A percentile compares a stretch with the other conserved stretches of the same genome.
These are phyloP conservation scores for Hemicordylus capensis DNA, from an alignment of 2,113 vertebrate genomes.

Conservation along the genomic window DNA sequence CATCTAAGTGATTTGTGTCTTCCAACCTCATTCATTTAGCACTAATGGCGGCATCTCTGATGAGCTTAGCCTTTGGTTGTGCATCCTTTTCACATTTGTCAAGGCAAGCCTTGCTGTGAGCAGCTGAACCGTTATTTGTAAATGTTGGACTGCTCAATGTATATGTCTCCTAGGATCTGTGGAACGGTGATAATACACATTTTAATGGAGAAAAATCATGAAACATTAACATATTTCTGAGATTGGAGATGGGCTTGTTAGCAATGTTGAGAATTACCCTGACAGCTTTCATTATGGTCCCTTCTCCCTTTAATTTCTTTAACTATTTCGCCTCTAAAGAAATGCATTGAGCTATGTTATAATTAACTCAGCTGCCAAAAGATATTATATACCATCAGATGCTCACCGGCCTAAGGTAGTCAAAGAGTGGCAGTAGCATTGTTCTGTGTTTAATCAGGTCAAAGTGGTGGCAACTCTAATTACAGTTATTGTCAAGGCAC, in stretches of 20 bases:
- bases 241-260: slow-evolving; percentile 66
- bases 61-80: slow-evolving; percentile 29
- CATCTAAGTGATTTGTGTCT: slow-evolving; percentile 27
- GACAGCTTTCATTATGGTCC: slow-evolving; percentile 86
- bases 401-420: slow-evolving; percentile 81
- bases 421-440: slow-evolving; percentile 78
- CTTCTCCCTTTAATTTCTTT: slow-evolving; percentile 68
- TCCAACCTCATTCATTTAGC: not conserved
- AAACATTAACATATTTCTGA: slow-evolving; percentile 43
- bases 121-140: slow-evolving; percentile 4
- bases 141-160: not conserved
- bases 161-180: not conserved
- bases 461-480: slow-evolving; percentile 84
- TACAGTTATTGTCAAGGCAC: slow-evolving; percentile 83
- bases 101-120: slow-evolving; percentile 34
- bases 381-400: slow-evolving; percentile 86
- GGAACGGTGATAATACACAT: slow-evolving; percentile 19
- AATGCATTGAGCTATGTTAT: slow-evolving; percentile 84
- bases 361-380: slow-evolving; percentile 94
- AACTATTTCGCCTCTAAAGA: slow-evolving; percentile 77
- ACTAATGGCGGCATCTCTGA: slow-evolving; percentile 6
- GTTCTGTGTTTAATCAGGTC: slow-evolving; percentile 88
- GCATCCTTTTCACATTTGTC: slow-evolving; percentile 43
- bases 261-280: slow-evolving; percentile 80
- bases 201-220: not conserved